These are phyloP conservation scores for Phenganax subtilis DNA, from an alignment of 92 coral and sea anemone genomes.

Conservation along the genomic window DNA sequence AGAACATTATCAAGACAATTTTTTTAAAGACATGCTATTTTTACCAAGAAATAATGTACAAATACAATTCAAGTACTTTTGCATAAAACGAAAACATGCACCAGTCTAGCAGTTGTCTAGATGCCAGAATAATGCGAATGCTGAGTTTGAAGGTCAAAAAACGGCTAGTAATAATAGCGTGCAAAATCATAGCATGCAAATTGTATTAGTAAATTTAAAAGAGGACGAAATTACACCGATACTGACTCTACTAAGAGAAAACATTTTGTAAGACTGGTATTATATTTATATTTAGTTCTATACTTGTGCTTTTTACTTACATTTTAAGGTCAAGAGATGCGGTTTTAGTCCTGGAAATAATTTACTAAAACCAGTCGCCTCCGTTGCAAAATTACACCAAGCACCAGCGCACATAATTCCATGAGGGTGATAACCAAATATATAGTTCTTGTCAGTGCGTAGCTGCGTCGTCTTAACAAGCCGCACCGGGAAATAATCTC, in stretches of 20 bases:
- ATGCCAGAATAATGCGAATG: neutral
- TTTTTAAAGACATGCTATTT: too few relatives aligned
- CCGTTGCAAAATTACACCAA: constrained; percentile 88
- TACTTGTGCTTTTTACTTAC: constrained; percentile 51
- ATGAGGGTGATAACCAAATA: constrained; percentile 94
- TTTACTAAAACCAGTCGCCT: constrained; percentile 79
- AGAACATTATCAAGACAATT: too few relatives aligned
- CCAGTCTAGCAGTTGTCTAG: neutral
- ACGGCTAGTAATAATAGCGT: neutral
- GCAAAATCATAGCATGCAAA: too few relatives aligned
- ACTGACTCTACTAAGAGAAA: too few relatives aligned
- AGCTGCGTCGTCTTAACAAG: constrained; percentile 63
- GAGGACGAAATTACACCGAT: too few relatives aligned
- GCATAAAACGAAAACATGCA: neutral
- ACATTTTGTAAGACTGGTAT: too few relatives aligned
- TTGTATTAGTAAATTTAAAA: too few relatives aligned
- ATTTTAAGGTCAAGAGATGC: constrained; percentile 72
- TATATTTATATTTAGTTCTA: too few relatives aligned
- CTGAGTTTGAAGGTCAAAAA: neutral
- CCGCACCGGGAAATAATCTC: constrained; percentile 82
- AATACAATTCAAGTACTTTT: too few relatives aligned
- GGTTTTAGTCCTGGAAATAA: constrained; percentile 90
- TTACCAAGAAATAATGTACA: too few relatives aligned
- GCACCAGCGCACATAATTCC: constrained; percentile 99
- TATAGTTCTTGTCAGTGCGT: constrained; percentile 74